Evolutionary conservation across 1,140 invertebrate genomes (phyloP), one percentile per base, ranked within the genome.

Genomic region (Caenorhabditis brenneri): DNA sequence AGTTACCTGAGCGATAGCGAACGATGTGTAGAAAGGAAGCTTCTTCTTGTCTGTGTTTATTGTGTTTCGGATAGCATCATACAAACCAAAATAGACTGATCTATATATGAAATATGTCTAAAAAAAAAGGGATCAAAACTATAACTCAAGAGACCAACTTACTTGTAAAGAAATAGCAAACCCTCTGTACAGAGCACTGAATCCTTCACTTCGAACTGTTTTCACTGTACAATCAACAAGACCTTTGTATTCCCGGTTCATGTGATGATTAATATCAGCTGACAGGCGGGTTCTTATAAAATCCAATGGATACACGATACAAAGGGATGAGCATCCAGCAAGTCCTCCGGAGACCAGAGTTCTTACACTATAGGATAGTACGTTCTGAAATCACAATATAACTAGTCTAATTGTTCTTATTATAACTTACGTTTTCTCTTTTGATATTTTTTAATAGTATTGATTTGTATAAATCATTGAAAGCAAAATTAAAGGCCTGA

Each of bases 401-500:
- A 19, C 15, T 55, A 39, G 22, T 1, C 3, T 55, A 55, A 15
- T 5, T 33, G 31, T 27, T 12, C 7, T 15, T 10, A 9, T n/a
- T 36, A 83, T 15, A 39, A 24, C 74, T 65, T 15, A 46, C 46
- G 19, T 49, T 42, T 48, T 84, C 60, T 15, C 58, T 10, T 39
- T 85, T 74, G 22, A 74, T 74, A 74, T 74, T 74, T 74, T 74
- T 74, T 24, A 74, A 12, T n/a, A 65, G 15, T 90, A 85, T 92
- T 91, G 19, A 91, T 27, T 90, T 94, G 92, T 93, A 82, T n/a
- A 82, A 49, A 31, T 82, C 81, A 29, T 82, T 82, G 69, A 82
- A 82, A 0, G 81, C 81, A 53, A 82, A 82, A 69, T 82, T 82
- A 19, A 82, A 74, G 0, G 81, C 81, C 53, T 82, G 81, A 79